Base-by-base conservation (phyloP, 37 sponge, comb jelly and placozoan genomes). In the Haliclona indistincta region DNA sequence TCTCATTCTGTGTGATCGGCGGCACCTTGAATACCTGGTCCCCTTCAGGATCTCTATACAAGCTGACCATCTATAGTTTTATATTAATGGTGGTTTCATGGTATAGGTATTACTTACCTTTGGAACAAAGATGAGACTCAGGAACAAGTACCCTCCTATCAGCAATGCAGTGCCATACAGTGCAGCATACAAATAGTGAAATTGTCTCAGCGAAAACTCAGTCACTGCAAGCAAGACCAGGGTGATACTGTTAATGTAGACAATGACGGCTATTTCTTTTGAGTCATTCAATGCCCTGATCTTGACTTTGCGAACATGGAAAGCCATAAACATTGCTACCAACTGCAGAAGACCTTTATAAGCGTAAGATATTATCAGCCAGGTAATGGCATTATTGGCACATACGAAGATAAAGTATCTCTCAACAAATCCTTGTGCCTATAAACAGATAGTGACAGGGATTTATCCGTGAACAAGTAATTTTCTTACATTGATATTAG, bases 221-320 rank as follows among this genome's bases (percentile, higher is more conserved):
- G 61, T 17, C 17, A 79, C 36, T 0, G 79, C 52, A 74, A 86
- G 47, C 1, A 73, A 13, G 25, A 43, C 37, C 32, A 86, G 3
- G 4, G 73, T 67, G 41, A 86, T 33, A 15, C 64, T 45, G 4
- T 73, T 54, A 5, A 73, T 67, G 74, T 86, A 86, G 33, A 79
- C 73, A 34, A 86, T 79, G 41, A 54, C 53, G 0, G 86, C 63
- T 23, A 79, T 64, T 26, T 86, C 73, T 38, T 79, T 86, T 0
- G 80, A 66, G 43, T 86, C 86, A 33, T 86, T 86, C 45, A 86
- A 75, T 8, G 44, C 74, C 23, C 65, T 68, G 49, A 86, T 67
- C 8, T 73, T 79, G 41, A 86, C 75, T 51, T 77, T 78, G 29
- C 86, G 53, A 0, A 80, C 79, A 5, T 60, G 74, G 54, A 86